Evolutionary conservation across 2,888 invertebrate species (phyloP).

Genomic region (Ormyrus pomaceus): DNA sequence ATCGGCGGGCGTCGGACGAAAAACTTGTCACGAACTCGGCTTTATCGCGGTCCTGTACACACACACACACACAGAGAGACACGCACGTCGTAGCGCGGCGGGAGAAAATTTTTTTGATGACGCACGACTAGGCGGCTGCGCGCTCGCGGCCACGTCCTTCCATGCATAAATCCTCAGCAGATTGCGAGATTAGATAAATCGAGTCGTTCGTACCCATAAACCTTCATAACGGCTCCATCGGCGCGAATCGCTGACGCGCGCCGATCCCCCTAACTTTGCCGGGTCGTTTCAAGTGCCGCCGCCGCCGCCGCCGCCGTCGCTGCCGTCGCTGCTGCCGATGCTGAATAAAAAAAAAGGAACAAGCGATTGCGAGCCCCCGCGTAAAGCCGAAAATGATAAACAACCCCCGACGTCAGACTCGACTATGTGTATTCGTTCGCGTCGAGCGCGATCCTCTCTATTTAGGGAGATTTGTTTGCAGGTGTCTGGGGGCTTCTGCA

Average conservation of each 20-base stretch:
- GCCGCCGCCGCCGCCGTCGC: neutral
- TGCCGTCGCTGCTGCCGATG: conserved; percentile 1
- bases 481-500: neutral
- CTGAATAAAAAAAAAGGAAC: neutral
- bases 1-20: too few species aligned
- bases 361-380: neutral
- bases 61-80: neutral
- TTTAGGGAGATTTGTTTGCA: conserved; percentile 7
- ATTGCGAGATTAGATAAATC: conserved; percentile 56
- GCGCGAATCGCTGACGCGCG: conserved; percentile 40
- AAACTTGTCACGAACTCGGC: too few species aligned
- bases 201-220: conserved; percentile 42
- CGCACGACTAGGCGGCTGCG: neutral
- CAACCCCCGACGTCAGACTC: conserved; percentile 10
- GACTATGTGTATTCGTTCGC: neutral
- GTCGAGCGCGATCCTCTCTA: neutral
- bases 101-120: conserved; percentile 31
- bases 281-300: conserved; percentile 13
- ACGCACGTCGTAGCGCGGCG: neutral
- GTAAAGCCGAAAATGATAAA: conserved; percentile 37
- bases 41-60: neutral
- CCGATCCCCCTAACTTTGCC: conserved; percentile 14
- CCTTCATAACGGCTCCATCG: conserved; percentile 42
- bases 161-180: conserved; percentile 47
- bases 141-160: neutral